Evolutionary conservation across 2,113 vertebrate species (phyloP).

Genomic region (Tricholaema leucomelas): DNA sequence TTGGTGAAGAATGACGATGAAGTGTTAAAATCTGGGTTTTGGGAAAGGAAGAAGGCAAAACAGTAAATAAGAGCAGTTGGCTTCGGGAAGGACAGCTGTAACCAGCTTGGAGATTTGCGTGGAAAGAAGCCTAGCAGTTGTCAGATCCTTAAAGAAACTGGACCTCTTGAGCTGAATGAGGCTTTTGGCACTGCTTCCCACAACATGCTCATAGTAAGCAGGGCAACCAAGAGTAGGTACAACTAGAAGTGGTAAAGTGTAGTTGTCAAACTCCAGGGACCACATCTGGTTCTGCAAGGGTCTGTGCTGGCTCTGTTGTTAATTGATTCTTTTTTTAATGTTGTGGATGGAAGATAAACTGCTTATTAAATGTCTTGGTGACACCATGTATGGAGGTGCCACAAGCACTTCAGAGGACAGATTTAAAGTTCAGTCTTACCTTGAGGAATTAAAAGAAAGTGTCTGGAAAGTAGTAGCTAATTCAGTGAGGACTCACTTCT

Average conservation of each 20-base stretch:
- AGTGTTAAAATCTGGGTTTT: neutral
- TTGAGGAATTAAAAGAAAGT: neutral
- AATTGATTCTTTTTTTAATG: neutral
- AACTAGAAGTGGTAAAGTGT: neutral
- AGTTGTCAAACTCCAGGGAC: neutral
- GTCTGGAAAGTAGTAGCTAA: neutral
- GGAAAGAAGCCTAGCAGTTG: neutral
- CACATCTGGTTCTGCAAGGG: accelerated
- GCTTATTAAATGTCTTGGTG: neutral
- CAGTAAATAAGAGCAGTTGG: neutral
- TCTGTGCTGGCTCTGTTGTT: neutral
- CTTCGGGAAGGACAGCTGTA: neutral
- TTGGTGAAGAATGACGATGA: neutral
- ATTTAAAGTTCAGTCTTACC: neutral
- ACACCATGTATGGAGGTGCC: neutral
- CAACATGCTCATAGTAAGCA: neutral
- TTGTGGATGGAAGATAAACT: neutral
- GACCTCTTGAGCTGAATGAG: neutral
- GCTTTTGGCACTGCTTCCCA: neutral
- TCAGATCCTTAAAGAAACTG: neutral
- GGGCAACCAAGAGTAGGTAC: neutral
- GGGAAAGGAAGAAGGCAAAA: neutral
- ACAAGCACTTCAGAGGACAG: neutral
- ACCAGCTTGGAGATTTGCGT: neutral
- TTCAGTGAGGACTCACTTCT: neutral